Evolutionary conservation across 2,113 vertebrate genomes (phyloP), one percentile per base, ranked within the genome.

Genomic region (Probosciger aterrimus): DNA sequence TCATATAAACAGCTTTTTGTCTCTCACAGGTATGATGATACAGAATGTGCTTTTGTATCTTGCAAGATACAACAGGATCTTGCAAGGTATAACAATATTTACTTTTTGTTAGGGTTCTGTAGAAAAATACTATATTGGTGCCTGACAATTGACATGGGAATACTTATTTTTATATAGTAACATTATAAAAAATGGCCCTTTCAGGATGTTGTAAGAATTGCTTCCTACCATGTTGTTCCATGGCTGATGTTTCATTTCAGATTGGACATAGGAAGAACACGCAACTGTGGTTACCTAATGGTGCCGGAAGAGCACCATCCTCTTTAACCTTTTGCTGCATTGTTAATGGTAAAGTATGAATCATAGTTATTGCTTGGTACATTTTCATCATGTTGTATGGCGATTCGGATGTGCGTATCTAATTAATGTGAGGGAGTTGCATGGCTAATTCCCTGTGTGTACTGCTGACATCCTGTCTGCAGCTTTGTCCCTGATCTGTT

Each of bases 391-490:
- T 60, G 55, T 35, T 82, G 65, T 22, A 11, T 41, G 93, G 73
- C 10, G 57, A 39, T 11, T 95, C 6, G 47, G 92, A 93, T 39
- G 86, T 86, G 88, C 4, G 16, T 92, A 8, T 68, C 80, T 84
- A 95, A 94, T 96, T 92, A 95, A 90, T 64, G 82, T 63, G 73
- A 88, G 82, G 95, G 94, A 96, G 82, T 60, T 92, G 82, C 92
- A 81, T 64, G 90, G 88, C 52, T 84, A 93, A 95, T 94, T 96
- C 92, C 95, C 92, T 57, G 73, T 57, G 69, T 57, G 85, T 90
- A 18, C 37, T 64, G 46, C 92, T 96, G 90, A 89, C 95, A 96
- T 96, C 95, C 95, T 97, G 92, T 78, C 95, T 93, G 86, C 77
- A 93, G 85, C 77, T 97, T 96, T 96, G 92, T 96, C 80, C 95